A percentile compares a stretch with the other conserved stretches of the same genome.
Evolutionary conservation across 2,797 vertebrate genomes (phyloP).

Genomic region (Macroramphosus scolopax): DNA sequence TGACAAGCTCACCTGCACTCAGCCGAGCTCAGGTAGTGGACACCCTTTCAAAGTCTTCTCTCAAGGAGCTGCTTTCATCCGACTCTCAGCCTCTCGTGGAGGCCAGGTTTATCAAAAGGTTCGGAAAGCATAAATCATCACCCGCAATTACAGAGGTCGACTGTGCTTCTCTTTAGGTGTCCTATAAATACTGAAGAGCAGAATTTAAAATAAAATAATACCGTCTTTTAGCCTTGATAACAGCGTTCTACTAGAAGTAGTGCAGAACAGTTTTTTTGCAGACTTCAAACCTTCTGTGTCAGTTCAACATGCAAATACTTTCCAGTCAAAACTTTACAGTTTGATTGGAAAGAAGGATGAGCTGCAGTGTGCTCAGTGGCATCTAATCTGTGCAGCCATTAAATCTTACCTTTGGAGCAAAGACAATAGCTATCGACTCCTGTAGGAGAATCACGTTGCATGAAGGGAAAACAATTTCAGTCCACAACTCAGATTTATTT

Average conservation of each 20-base stretch:
- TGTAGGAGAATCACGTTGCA: constrained; percentile 60
- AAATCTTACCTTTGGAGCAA: constrained; percentile 69
- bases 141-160: too few species aligned
- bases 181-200: too few species aligned
- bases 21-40: constrained; percentile 11
- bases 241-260: too few species aligned
- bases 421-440: constrained; percentile 68
- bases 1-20: constrained; percentile 16
- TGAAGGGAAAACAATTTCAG: constrained; percentile 73
- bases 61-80: too few species aligned
- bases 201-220: too few species aligned
- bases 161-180: too few species aligned
- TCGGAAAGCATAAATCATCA: too few species aligned
- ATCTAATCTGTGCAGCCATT: constrained; percentile 57
- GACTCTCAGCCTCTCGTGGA: too few species aligned
- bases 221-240: too few species aligned
- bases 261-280: too few species aligned
- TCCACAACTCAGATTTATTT: constrained; percentile 75
- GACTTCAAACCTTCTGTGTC: too few species aligned
- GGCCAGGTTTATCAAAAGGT: too few species aligned
- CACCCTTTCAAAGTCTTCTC: constrained; percentile 6
- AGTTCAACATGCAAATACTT: constrained; percentile 24
- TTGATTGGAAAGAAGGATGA: constrained; percentile 42
- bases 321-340: constrained; percentile 22
- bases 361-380: constrained; percentile 33